Conservation (phyloP, 2,113 vertebrate genomes). For the Heteronetta atricapilla region DNA sequence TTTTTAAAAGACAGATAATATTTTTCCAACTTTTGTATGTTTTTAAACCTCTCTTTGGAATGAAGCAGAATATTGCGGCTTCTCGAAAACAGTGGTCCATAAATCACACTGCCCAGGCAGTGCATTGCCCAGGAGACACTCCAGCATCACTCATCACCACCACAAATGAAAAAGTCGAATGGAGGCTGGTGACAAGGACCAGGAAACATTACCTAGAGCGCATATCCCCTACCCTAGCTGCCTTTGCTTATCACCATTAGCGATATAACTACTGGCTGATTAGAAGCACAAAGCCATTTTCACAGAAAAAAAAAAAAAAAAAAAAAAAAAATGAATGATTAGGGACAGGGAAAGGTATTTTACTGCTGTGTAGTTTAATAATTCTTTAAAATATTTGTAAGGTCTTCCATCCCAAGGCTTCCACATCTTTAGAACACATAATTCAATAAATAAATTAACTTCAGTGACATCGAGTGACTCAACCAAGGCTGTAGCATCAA, state of each 20-base stretch:
- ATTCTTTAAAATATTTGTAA: background rate
- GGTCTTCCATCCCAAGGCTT: background rate
- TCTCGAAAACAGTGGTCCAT: background rate
- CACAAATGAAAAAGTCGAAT: slow-evolving; percentile 38
- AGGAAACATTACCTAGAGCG: background rate
- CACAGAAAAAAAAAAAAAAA: background rate
- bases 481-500: background rate
- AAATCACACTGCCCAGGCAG: slow-evolving; percentile 37
- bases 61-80: background rate
- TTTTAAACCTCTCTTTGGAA: slow-evolving; percentile 25
- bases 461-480: background rate
- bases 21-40: slow-evolving; percentile 39
- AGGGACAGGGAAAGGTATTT: background rate
- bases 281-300: slow-evolving; percentile 22
- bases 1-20: slow-evolving; percentile 52
- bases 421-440: background rate
- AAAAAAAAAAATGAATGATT: background rate
- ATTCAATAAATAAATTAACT: background rate
- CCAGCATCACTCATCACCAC: background rate
- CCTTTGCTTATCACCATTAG: slow-evolving; percentile 8
- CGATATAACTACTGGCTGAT: background rate
- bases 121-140: slow-evolving; percentile 21
- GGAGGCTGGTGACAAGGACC: background rate
- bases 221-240: background rate
- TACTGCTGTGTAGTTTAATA: background rate